Base-by-base conservation (phyloP, 2,888 invertebrate species). In the Leptopilina drosophilae region DNA sequence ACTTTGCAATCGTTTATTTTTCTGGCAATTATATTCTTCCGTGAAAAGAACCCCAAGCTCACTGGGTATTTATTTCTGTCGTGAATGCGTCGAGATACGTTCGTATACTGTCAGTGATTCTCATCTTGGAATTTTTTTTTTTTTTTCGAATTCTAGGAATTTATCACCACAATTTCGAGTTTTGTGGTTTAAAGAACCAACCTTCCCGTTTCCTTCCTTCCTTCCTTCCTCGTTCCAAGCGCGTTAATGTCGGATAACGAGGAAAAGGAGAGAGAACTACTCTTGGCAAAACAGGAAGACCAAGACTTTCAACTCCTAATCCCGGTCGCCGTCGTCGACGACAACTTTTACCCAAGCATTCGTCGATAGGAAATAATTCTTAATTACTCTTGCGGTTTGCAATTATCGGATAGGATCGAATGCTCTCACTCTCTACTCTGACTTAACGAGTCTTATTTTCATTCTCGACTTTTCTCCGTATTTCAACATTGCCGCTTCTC, bases 21-120 rank as follows among this genome's bases (percentile, higher is more conserved):
- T 88, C 89, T 89, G 90, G 90, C 90, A 91, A 91, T 91, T 91
- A 91, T 90, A 90, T 89, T 89, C 88, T 88, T 87, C 87, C 86
- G 86, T 90, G 88, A 90, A 91, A 89, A 87, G 88, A 87, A 84
- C 82, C 84, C 85, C 49, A 49, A 81, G 87, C 86, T 84, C 88
- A 88, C 85, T 87, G 81, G 84, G 87, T 87, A 90, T 90, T 89
- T 90, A 89, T 89, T 87, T 87, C 87, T 85, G 84, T 84, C 83
- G 85, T 88, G 88, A 89, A 89, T 88, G 84, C 85, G 83, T 84
- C 85, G 84, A 79, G 85, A 87, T 85, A 85, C 87, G 84, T 87
- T 83, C 84, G 80, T 69, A 76, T 78, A 82, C 80, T 80, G 56
- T 78, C 85, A 82, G 87, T 78, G 84, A 80, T 82, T 83, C 83